Conservation (phyloP, 92 coral and sea anemone species). For the Paragorgia papillata region DNA sequence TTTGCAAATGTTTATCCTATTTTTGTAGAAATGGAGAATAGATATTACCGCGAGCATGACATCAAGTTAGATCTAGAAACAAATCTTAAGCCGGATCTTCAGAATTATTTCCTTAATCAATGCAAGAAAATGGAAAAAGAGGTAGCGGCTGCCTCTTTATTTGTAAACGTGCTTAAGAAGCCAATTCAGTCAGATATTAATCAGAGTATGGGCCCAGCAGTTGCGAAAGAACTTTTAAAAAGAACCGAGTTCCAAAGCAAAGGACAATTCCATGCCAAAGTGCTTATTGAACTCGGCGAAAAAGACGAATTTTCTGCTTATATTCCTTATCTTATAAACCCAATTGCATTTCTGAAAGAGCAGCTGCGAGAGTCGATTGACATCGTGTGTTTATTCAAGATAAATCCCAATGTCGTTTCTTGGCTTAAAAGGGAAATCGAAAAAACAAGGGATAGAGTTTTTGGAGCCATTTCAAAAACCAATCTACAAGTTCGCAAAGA, state of each 20-base stretch:
- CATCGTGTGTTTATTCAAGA: background rate
- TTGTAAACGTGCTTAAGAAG: slow-evolving; percentile 9
- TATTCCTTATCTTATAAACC: slow-evolving; percentile 11
- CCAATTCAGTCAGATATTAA: background rate
- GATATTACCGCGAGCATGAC: background rate
- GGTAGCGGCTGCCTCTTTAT: background rate
- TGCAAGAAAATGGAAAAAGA: slow-evolving; percentile 12
- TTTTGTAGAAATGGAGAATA: slow-evolving; percentile 2
- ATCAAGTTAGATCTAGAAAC: slow-evolving; percentile 3
- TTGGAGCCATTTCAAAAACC: background rate
- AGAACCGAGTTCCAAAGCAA: background rate
- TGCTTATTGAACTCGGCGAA: slow-evolving; percentile 26
- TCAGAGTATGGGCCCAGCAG: slow-evolving; percentile 15
- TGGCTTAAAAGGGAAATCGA: background rate
- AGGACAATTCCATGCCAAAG: slow-evolving; percentile 19
- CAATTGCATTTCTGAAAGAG: background rate
- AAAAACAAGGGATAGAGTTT: background rate
- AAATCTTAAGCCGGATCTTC: background rate
- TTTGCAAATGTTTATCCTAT: slow-evolving; percentile 5
- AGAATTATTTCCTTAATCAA: background rate
- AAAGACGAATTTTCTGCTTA: slow-evolving; percentile 1
- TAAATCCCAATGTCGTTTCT: background rate
- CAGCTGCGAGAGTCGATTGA: slow-evolving; percentile 4
- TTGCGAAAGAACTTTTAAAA: slow-evolving; percentile 14
- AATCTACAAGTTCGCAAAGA: background rate